A percentile compares a stretch with the other conserved stretches of the same genome.
Evolutionary conservation across 1,140 invertebrate genomes (phyloP).

Genomic region (Lucilia sericata): DNA sequence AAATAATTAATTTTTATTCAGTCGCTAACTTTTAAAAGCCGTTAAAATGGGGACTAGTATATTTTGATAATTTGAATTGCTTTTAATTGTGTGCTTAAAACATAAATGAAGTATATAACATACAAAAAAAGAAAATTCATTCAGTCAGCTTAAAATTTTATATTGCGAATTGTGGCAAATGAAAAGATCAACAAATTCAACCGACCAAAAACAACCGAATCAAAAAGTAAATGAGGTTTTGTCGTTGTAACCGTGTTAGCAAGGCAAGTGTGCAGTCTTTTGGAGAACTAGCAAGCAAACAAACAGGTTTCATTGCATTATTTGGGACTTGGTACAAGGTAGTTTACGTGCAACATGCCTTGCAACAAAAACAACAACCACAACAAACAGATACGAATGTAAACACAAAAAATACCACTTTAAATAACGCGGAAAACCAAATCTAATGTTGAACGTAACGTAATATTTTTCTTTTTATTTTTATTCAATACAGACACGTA

Average conservation of each 20-base stretch:
- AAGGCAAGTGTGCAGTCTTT: neutral
- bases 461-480: neutral
- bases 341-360: constrained; percentile 33
- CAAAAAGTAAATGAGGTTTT: neutral
- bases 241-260: constrained; percentile 31
- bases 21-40: neutral
- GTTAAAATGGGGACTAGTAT: neutral
- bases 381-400: neutral
- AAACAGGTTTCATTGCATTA: constrained; percentile 34
- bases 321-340: constrained; percentile 18
- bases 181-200: neutral
- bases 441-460: constrained; percentile 25
- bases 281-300: constrained; percentile 12
- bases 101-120: neutral
- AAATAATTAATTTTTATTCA: too few species aligned
- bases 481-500: neutral
- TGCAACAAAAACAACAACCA: neutral
- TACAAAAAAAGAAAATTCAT: neutral
- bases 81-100: too few species aligned
- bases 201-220: neutral
- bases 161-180: constrained; percentile 21
- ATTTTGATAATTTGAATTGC: neutral
- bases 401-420: neutral
- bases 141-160: too few species aligned
- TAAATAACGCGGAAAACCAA: constrained; percentile 40